These are phyloP conservation scores for Apocheima hispidaria DNA, from an alignment of 2,888 invertebrate genomes.

Conservation along the genomic window DNA sequence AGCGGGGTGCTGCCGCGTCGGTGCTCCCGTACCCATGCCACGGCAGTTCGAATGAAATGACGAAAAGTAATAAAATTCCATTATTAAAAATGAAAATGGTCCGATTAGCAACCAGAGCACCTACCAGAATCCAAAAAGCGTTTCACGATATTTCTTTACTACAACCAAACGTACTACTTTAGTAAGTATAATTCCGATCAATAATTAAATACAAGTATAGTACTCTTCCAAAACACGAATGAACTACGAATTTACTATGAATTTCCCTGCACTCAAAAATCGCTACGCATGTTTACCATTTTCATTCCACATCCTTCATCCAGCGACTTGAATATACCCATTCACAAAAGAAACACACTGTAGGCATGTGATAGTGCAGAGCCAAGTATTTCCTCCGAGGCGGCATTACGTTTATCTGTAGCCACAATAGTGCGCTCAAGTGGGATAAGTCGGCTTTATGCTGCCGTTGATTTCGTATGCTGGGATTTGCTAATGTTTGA, in stretches of 20 bases:
- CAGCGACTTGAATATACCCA: conserved; percentile 11
- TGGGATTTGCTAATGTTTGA: conserved; percentile 40
- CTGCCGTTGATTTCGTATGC: conserved; percentile 47
- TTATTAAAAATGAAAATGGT: conserved; percentile 1
- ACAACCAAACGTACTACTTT: neutral
- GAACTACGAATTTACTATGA: neutral
- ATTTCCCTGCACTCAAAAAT: neutral
- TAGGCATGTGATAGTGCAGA: conserved; percentile 19
- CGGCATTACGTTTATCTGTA: conserved; percentile 62
- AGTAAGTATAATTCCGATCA: too few relatives aligned
- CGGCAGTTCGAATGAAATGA: conserved; percentile 27
- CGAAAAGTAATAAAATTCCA: conserved; percentile 22
- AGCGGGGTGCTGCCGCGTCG: neutral
- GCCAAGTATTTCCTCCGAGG: conserved; percentile 27
- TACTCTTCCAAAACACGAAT: too few relatives aligned
- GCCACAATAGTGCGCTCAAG: conserved; percentile 70
- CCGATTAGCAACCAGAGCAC: neutral
- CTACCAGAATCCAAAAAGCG: neutral
- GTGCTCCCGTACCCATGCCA: conserved; percentile 5
- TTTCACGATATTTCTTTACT: neutral
- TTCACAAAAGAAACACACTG: conserved; percentile 17
- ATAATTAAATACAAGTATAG: too few relatives aligned
- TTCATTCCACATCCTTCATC: neutral
- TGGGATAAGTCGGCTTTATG: conserved; percentile 74
- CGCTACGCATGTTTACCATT: neutral